Evolutionary conservation across 2,797 vertebrate genomes (phyloP), one percentile per base, ranked within the genome.

Genomic region (Pangasius mekongensis): DNA sequence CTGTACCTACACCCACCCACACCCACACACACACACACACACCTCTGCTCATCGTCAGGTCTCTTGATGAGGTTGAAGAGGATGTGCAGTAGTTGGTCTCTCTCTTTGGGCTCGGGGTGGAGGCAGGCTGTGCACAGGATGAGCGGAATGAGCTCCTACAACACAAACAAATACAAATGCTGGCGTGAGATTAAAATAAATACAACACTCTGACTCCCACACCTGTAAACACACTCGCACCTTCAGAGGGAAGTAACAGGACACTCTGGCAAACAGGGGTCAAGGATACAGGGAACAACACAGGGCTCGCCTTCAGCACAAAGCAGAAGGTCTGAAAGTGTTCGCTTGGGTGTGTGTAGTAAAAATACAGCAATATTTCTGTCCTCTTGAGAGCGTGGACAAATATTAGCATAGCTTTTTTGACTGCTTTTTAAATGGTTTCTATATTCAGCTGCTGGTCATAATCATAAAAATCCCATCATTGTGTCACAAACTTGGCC

Each of bases 31-130:
- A 88, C 43, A 60, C 47, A 33, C 20, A 85, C 93, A 69, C 90
- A 99, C 98, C 98, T 99, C 94, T 99, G 99, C 91, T 99, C 98
- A 90, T 99, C 98, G 86, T 99, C 98, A 20, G 98, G 98, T 91
- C 98, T 97, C 94, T 99, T 99, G 94, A 99, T 99, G 92, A 99
- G 95, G 94, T 99, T 99, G 94, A 99, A 99, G 90, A 99, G 97
- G 93, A 99, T 99, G 93, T 99, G 99, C 10, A 99, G 97, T 83
- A 99, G 98, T 94, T 99, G 98, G 93, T 99, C 99, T 95, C 99
- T 96, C 91, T 99, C 99, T 95, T 98, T 99, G 92, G 98, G 96
- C 92, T 99, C 98, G 83, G 99, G 99, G 94, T 99, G 99, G 90
- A 99, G 98, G 94, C 98, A 99, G 92, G 99, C 99, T 56, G 98